Base-by-base conservation (phyloP, 2,888 invertebrate species). In the Isoperla grammatica region DNA sequence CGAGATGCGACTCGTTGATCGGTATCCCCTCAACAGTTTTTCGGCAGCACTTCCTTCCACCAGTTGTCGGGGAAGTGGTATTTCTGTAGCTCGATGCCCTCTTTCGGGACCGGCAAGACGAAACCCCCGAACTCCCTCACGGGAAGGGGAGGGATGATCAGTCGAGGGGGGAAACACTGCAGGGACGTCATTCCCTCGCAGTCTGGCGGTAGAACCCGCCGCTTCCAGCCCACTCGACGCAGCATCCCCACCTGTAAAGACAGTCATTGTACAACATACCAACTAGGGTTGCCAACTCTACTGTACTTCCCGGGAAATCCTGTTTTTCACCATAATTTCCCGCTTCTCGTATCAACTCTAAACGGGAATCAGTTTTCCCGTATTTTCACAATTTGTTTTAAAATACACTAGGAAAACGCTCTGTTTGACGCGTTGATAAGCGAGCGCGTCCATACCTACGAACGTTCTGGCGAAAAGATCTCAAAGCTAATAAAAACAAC, bases 71-170 rank as follows among this genome's bases (percentile, higher is more conserved):
- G 79, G 68, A 79, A 82, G 54, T 81, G 76, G 68, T 81, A 81
- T 67, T 82, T 82, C 63, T 81, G 79, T 45, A 82, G 72, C 70
- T 82, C 81, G 40, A 80, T 76, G 56, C 78, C 79, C 67, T 80
- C 81, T 49, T 76, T 69, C 1, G 82, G 81, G 13, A 78, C 79
- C 9, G 80, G 79, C 49, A 81, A 71, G 13, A 72, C 68, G 45
- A 73, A 70, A n/a, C 74, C 74, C 3, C 78, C 77, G 63, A 78
- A 77, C 58, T 75, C 72, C 64, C 74, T 73, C 12, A 69, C 68
- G 23, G 79, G 77, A 59, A 81, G 71, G 0, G 81, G 80, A 35
- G 73, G 69, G 39, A 74, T 71, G 12, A 77, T 74, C 37, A 81
- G 71, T 55, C 75, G 71, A 1, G 75, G 74, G 1, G 81, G 81